A percentile compares a stretch with the other conserved stretches of the same genome.
phyloP scores from a whole-genome alignment of 2,113 vertebrate species.

The Myocastor coypus region DNA sequence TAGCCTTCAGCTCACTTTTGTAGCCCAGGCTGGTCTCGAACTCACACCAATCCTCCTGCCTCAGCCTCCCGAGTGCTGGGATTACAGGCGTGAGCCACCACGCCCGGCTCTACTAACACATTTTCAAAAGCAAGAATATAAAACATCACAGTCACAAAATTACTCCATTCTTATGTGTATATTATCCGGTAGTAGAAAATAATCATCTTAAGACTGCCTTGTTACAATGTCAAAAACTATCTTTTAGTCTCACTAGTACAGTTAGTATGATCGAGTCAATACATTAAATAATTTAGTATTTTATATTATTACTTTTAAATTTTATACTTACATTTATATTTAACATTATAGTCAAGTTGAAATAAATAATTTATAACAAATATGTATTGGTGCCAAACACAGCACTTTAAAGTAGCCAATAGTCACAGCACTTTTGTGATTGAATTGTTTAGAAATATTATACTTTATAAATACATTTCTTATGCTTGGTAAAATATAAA shows the following conservation, averaged over 20 bases:
- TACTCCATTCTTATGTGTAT: not conserved
- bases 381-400: not conserved
- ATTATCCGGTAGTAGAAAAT: not conserved
- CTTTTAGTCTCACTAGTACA: conserved; percentile 26
- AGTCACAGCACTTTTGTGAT: not conserved
- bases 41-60: no score
- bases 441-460: not conserved
- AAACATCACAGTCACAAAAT: conserved; percentile 6
- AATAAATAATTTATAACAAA: conserved; percentile 2
- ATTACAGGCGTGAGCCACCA: no score
- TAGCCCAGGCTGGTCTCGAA: no score
- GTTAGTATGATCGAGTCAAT: not conserved
- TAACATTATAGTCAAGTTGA: not conserved
- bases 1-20: no score
- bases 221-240: not conserved
- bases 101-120: no score
- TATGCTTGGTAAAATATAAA: conserved; percentile 6
- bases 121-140: conserved; percentile 20
- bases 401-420: not conserved
- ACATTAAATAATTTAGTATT: not conserved
- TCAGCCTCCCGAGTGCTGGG: no score
- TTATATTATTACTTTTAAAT: not conserved
- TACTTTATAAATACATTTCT: conserved; percentile 33
- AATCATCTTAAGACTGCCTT: not conserved
- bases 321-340: not conserved